Percentiles rank a stretch among this genome's conserved stretches.
Evolutionary conservation across 2,797 vertebrate species (phyloP).

Genomic region (Cheirogaleus major): DNA sequence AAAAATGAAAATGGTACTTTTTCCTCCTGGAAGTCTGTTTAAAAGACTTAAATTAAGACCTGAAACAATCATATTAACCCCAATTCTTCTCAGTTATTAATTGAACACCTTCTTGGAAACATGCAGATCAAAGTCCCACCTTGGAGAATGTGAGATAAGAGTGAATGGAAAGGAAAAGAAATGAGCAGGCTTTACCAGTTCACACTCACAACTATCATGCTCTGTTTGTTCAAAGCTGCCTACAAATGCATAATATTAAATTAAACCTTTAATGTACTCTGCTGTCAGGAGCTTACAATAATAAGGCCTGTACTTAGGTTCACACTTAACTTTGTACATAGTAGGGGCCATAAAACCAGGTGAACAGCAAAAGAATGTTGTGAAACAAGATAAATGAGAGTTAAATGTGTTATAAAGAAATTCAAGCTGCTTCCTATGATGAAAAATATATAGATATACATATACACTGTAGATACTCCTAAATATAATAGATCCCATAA

Average conservation of each 20-base stretch:
- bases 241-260: constrained; percentile 30
- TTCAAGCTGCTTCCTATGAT: constrained; percentile 83
- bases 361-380: constrained; percentile 75
- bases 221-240: constrained; percentile 74
- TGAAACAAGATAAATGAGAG: constrained; percentile 80
- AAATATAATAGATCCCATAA: constrained; percentile 79
- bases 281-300: constrained; percentile 72
- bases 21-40: constrained; percentile 39
- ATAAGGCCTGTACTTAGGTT: constrained; percentile 67
- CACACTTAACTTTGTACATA: constrained; percentile 69
- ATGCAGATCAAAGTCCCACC: constrained; percentile 77
- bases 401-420: constrained; percentile 79
- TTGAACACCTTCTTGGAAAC: constrained; percentile 83
- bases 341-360: constrained; percentile 69
- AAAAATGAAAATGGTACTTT: constrained; percentile 78
- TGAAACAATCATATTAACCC: constrained; percentile 78
- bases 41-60: constrained; percentile 82
- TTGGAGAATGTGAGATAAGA: constrained; percentile 78
- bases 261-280: constrained; percentile 49
- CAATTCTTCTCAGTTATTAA: constrained; percentile 80
- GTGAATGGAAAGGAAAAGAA: constrained; percentile 72
- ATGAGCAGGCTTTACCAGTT: constrained; percentile 71
- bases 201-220: constrained; percentile 62
- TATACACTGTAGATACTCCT: constrained; percentile 69
- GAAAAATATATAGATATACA: constrained; percentile 72